These are phyloP conservation scores for Leiothrix lutea DNA, from an alignment of 2,113 vertebrate species.

Conservation along the genomic window DNA sequence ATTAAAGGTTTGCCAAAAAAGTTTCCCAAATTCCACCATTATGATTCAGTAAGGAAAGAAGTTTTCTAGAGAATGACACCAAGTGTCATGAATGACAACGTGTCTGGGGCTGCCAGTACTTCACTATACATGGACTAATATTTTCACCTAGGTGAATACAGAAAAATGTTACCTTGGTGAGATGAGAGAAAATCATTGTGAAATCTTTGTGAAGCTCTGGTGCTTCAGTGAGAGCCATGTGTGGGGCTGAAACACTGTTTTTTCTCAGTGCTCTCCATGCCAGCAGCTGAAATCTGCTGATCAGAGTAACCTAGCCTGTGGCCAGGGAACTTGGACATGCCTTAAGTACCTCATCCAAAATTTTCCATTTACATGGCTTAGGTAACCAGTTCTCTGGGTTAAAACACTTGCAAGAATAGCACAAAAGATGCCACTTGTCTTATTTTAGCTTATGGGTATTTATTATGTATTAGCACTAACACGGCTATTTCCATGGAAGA, in stretches of 20 bases:
- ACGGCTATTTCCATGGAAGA: neutral
- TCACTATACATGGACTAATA: neutral
- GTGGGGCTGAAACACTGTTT: neutral
- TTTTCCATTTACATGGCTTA: neutral
- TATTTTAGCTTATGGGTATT: neutral
- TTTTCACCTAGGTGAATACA: neutral
- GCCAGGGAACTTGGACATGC: neutral
- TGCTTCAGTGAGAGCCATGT: neutral
- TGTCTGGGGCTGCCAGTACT: neutral
- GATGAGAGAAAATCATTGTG: neutral
- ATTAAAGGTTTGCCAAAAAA: neutral
- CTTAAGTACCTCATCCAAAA: neutral
- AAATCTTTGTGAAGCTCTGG: neutral
- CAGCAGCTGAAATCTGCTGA: neutral
- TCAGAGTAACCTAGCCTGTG: neutral
- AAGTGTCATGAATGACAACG: neutral
- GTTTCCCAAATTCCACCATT: neutral
- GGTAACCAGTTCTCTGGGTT: neutral
- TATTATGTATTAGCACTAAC: neutral
- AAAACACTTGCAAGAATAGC: neutral
- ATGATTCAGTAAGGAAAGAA: neutral
- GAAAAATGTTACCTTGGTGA: neutral
- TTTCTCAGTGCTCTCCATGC: neutral
- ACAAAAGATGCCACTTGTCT: neutral
- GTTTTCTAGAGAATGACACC: neutral